Base-by-base conservation (phyloP, 2,888 invertebrate species). In the Zhengitettix transpicula region DNA sequence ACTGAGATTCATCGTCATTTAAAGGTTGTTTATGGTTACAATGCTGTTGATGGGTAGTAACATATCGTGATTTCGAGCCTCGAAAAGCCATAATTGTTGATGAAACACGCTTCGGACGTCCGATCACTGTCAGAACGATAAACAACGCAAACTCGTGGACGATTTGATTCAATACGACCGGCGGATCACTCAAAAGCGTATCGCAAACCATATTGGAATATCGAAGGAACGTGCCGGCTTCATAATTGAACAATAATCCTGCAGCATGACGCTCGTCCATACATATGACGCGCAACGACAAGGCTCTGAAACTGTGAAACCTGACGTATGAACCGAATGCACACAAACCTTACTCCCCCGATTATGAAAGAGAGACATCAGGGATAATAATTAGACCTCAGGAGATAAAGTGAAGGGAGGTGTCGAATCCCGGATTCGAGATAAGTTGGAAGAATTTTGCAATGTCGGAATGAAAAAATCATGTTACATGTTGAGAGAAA, bases 151-250 rank as follows among this genome's bases (percentile, higher is more conserved):
- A 58, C 55, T 58, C 58, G 52, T 58, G n/a, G 54, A 56, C 54
- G 58, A 58, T 58, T 58, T 58, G 58, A 58, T 58, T 58, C 57
- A 58, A 58, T 58, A 57, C 14, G 58, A 58, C n/a, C 58, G 58
- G 57, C 14, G 58, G 58, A 55, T 58, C 17, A 55, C 58, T 58
- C 58, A 58, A 58, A 57, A 58, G 41, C 58, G 57, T 58, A 52
- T 58, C 57, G 58, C 55, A 58, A 55, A 57, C 2, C 58, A 58
- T 58, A 52, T 15, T 15, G 52, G 52, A 52, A 52, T 52, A 52
- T 52, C 52, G 14, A 52, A 52, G 52, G 2, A 52, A 52, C 16
- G 52, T 52, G 14, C 15, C n/a, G n/a, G 52, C 52, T 52, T 52
- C 52, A 52, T 52, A 14, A 52, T 52, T 1, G 52, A 52, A 52